Conservation (phyloP, 1,140 invertebrate genomes). For the Elysia chlorotica region DNA sequence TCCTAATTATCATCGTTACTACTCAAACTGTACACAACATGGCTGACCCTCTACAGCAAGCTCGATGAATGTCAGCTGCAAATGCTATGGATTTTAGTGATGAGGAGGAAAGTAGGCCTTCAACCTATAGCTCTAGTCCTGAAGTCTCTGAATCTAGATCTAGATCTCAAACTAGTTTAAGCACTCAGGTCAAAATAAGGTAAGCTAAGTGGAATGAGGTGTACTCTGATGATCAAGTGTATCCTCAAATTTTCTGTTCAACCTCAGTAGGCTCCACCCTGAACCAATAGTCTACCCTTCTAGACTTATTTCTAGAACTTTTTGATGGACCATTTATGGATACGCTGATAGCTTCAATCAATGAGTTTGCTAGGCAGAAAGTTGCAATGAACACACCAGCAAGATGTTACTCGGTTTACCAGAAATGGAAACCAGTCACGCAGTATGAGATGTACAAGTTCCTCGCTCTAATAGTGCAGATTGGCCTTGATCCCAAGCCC, state of each 20-base stretch:
- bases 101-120: too few species aligned
- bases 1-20: too few species aligned
- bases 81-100: too few species aligned
- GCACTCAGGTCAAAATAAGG: too few species aligned
- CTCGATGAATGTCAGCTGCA: too few species aligned
- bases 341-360: not conserved
- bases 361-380: not conserved
- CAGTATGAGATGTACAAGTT: not conserved
- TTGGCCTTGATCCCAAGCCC: not conserved
- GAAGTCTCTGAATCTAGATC: too few species aligned
- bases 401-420: not conserved
- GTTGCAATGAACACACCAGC: not conserved
- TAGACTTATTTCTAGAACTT: not conserved
- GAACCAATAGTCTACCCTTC: not conserved
- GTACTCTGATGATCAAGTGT: too few species aligned
- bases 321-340: not conserved
- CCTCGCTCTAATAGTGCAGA: not conserved
- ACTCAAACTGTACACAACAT: too few species aligned
- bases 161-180: too few species aligned
- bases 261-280: not conserved
- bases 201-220: too few species aligned
- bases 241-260: not conserved
- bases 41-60: too few species aligned
- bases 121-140: too few species aligned
- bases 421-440: not conserved